phyloP scores from a whole-genome alignment of 2,888 invertebrate species.

The Drosophila cracens region DNA sequence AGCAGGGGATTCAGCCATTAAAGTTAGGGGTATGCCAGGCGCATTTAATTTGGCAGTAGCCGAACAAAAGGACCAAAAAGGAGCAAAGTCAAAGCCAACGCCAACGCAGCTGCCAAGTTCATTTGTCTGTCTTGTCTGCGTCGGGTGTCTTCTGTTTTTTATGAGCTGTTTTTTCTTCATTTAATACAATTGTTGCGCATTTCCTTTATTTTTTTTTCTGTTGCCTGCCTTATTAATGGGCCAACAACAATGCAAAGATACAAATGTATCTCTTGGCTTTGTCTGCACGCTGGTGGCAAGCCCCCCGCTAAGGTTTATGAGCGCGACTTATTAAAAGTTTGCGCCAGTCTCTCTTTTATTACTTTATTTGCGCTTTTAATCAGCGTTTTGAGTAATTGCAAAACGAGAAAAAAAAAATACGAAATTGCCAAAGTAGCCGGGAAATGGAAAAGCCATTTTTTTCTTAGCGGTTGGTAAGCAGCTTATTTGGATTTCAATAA shows the following conservation, averaged over 20 bases:
- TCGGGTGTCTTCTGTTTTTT: constrained; percentile 45
- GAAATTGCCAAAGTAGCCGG: constrained; percentile 14
- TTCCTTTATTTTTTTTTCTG: constrained; percentile 29
- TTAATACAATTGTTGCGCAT: constrained; percentile 76
- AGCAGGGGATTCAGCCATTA: constrained; percentile 13
- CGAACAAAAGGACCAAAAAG: constrained; percentile 21
- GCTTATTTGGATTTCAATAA: constrained; percentile 24
- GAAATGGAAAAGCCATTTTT: constrained; percentile 31
- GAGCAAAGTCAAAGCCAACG: constrained; percentile 16
- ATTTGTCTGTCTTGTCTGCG: constrained; percentile 49
- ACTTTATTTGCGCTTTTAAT: constrained; percentile 72
- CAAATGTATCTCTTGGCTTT: constrained; percentile 68
- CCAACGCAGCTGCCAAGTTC: constrained; percentile 52
- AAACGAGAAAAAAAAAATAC: constrained; percentile 6
- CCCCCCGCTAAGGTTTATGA: constrained; percentile 61
- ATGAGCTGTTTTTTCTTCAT: constrained; percentile 56
- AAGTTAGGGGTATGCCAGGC: constrained; percentile 23
- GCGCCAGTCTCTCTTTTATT: constrained; percentile 46
- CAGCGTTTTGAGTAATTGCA: constrained; percentile 68
- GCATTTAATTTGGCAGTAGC: constrained; percentile 69
- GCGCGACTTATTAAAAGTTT: constrained; percentile 74
- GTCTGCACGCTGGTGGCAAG: constrained; percentile 44
- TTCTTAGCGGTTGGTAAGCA: constrained; percentile 12
- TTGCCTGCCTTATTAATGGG: constrained; percentile 73
- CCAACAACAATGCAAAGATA: constrained; percentile 64